A percentile compares a stretch with the other conserved stretches of the same genome.
Conservation (phyloP, 1,140 invertebrate species). For the Ylistrum balloti region DNA sequence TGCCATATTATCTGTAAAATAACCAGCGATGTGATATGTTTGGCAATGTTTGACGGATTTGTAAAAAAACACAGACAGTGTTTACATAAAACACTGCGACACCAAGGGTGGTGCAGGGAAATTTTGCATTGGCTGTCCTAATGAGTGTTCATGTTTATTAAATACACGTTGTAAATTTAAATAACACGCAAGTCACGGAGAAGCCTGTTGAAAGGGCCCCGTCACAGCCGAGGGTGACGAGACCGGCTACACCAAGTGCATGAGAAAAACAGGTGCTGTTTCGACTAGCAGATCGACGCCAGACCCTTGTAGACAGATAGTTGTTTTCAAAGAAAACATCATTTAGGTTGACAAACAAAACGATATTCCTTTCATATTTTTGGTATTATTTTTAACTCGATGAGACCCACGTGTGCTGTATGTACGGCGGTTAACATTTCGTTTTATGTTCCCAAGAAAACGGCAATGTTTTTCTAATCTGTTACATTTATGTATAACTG, state of each 20-base stretch:
- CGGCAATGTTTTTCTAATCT: background rate
- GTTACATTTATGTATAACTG: background rate
- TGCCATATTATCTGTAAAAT: background rate
- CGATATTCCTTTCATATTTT: slow-evolving; percentile 28
- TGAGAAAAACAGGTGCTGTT: background rate
- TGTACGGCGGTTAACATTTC: background rate
- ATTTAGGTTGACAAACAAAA: slow-evolving; percentile 35
- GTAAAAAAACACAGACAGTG: slow-evolving; percentile 10
- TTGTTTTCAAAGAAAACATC: slow-evolving; percentile 40
- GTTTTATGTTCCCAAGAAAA: background rate
- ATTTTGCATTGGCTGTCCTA: background rate
- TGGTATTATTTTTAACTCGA: background rate
- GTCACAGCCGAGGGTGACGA: slow-evolving; percentile 8
- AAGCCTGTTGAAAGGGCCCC: background rate
- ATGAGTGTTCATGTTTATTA: slow-evolving; percentile 29
- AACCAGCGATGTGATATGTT: background rate
- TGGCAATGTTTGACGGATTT: slow-evolving; percentile 9
- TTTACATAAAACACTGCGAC: slow-evolving; percentile 30
- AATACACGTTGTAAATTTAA: slow-evolving; percentile 17
- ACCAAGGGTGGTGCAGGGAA: background rate
- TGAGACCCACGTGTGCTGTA: background rate
- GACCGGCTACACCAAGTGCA: background rate
- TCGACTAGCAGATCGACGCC: background rate
- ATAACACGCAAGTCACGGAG: background rate
- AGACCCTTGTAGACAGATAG: background rate